phyloP scores from a whole-genome alignment of 2,888 invertebrate species.

The Lepidochitona cinerea region DNA sequence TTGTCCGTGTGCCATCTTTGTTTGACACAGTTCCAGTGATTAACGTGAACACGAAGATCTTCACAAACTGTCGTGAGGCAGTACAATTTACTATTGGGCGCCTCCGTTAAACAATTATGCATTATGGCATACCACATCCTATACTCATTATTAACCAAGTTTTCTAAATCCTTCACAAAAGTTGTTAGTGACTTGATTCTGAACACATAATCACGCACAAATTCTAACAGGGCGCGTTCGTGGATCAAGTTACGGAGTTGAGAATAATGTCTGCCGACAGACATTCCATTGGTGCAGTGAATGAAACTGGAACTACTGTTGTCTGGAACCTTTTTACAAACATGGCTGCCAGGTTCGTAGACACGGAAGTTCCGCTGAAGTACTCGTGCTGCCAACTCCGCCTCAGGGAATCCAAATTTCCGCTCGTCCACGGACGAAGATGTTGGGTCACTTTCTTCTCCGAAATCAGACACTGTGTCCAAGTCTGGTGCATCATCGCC shows the following conservation, averaged over 20 bases:
- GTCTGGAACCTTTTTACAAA: constrained; percentile 56
- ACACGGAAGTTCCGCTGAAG: constrained; percentile 54
- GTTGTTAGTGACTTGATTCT: constrained; percentile 48
- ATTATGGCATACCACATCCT: constrained; percentile 56
- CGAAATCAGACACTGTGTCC: background rate
- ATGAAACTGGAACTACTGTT: constrained; percentile 53
- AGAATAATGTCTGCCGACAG: constrained; percentile 54
- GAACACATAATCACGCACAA: constrained; percentile 59
- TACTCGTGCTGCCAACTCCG: constrained; percentile 48
- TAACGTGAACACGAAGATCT: constrained; percentile 64
- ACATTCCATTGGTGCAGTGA: constrained; percentile 59
- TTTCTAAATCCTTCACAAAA: constrained; percentile 61
- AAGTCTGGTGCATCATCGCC: constrained; percentile 47
- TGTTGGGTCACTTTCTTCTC: background rate
- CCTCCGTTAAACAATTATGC: constrained; percentile 45
- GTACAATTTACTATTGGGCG: constrained; percentile 54
- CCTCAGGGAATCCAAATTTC: constrained; percentile 49
- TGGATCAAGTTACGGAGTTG: constrained; percentile 56
- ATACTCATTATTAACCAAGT: constrained; percentile 57
- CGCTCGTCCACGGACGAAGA: background rate
- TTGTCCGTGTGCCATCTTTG: constrained; percentile 60
- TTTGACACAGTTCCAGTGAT: constrained; percentile 67
- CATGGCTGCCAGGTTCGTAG: constrained; percentile 61
- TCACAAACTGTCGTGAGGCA: constrained; percentile 67
- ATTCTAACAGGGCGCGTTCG: constrained; percentile 55